A percentile compares a stretch with the other conserved stretches of the same genome.
Conservation (phyloP, 2,888 invertebrate species). For the Drosophila nigritarsus region DNA sequence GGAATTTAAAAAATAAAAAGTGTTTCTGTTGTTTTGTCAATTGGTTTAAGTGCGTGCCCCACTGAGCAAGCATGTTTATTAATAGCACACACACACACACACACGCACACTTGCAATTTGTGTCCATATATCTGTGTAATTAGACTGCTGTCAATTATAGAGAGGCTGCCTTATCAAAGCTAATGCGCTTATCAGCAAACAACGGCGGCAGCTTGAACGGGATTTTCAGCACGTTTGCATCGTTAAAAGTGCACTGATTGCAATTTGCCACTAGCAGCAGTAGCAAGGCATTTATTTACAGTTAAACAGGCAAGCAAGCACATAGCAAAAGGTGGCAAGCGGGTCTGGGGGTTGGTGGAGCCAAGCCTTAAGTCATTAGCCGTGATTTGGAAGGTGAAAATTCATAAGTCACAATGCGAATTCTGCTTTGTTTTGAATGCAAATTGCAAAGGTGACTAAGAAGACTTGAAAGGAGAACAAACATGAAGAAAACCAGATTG, state of each 20-base stretch:
- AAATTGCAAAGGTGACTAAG: constrained; percentile 28
- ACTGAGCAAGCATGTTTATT: constrained; percentile 55
- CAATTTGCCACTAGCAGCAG: neutral
- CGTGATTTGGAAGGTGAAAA: constrained; percentile 55
- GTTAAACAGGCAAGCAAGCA: neutral
- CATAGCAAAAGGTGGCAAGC: neutral
- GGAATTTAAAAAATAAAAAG: constrained; percentile 41
- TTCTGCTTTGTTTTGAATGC: constrained; percentile 32
- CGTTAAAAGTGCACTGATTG: constrained; percentile 23
- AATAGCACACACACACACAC: constrained; percentile 31
- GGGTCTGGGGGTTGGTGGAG: neutral
- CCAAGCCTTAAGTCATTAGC: constrained; percentile 43
- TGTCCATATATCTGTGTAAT: constrained; percentile 19
- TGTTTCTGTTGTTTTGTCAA: constrained; percentile 40
- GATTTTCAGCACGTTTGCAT: constrained; percentile 40
- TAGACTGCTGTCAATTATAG: constrained; percentile 50
- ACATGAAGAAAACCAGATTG: constrained; percentile 51
- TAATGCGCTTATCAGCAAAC: constrained; percentile 47
- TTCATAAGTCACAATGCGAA: constrained; percentile 48
- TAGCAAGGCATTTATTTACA: constrained; percentile 8
- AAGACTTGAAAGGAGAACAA: constrained; percentile 5
- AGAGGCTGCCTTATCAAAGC: constrained; percentile 38
- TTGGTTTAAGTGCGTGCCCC: constrained; percentile 62
- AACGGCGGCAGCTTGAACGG: constrained; percentile 15
- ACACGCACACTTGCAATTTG: constrained; percentile 3